These are phyloP conservation scores for Anthoscopus minutus DNA, from an alignment of 2,113 vertebrate genomes.

Conservation along the genomic window DNA sequence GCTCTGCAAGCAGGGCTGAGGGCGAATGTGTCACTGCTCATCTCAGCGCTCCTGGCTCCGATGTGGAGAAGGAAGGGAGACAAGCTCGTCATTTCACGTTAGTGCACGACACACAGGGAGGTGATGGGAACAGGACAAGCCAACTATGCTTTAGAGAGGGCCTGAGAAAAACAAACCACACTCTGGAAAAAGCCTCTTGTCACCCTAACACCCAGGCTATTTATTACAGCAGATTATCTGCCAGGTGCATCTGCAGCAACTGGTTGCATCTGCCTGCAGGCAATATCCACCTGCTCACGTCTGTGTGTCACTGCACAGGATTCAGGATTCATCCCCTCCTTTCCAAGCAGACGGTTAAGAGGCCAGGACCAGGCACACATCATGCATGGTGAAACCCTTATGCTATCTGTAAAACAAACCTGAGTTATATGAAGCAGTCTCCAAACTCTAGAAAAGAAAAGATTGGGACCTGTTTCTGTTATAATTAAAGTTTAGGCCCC, in stretches of 20 bases:
- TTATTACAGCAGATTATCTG: background rate
- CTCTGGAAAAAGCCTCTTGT: background rate
- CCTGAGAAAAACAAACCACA: background rate
- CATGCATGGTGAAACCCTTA: background rate
- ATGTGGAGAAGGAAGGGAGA: slow-evolving; percentile 30
- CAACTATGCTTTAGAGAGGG: background rate
- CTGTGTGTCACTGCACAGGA: background rate
- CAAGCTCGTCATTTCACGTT: slow-evolving; percentile 31
- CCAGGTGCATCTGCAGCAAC: background rate
- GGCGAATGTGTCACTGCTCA: slow-evolving; percentile 6
- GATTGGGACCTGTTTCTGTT: background rate
- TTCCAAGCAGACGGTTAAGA: background rate
- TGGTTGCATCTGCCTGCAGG: background rate
- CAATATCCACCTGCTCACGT: background rate
- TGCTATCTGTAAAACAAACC: background rate
- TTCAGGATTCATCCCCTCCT: background rate
- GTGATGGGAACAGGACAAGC: background rate
- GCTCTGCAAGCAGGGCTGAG: background rate
- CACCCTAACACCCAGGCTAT: background rate
- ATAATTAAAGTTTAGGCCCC: background rate
- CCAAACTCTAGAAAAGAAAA: background rate
- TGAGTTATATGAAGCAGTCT: background rate
- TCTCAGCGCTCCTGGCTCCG: background rate
- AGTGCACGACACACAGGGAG: background rate
- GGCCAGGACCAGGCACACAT: background rate